Conservation (phyloP, 2,797 vertebrate genomes). For the Centropyge bicolor region DNA sequence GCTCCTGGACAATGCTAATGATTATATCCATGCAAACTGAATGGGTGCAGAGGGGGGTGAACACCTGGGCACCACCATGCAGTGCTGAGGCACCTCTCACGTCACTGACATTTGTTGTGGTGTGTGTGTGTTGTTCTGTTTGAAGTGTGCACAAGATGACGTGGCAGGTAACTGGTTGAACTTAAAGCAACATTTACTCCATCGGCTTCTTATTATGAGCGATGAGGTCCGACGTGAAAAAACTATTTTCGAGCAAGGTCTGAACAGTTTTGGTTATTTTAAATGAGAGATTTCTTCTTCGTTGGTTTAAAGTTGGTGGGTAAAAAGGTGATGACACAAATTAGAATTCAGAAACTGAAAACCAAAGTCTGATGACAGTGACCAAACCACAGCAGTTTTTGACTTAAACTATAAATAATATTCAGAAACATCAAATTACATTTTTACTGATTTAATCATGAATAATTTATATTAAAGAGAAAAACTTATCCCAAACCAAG, state of each 20-base stretch:
- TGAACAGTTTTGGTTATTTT: not conserved
- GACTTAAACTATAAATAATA: not conserved
- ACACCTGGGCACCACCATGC: conserved; percentile 57
- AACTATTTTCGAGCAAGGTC: not conserved
- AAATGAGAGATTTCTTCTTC: not conserved
- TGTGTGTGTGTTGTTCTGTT: not conserved
- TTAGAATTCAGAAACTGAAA: not conserved
- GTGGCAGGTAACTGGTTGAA: not conserved
- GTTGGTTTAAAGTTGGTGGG: not conserved
- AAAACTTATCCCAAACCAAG: not conserved
- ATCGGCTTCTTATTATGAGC: not conserved
- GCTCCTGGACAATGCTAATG: conserved; percentile 78
- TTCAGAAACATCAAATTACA: not conserved
- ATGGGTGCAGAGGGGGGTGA: conserved; percentile 41
- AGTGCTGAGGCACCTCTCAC: conserved; percentile 35
- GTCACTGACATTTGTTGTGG: conserved; percentile 15
- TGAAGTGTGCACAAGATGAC: conserved; percentile 4
- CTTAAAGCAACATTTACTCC: not conserved
- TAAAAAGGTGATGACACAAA: not conserved
- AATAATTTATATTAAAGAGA: not conserved
- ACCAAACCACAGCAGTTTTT: not conserved
- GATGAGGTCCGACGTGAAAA: no score
- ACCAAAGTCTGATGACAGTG: not conserved
- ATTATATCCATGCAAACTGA: conserved; percentile 63
- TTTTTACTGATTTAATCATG: not conserved